Evolutionary conservation across 2,113 vertebrate species (phyloP).

Genomic region (Eulemur macaco): DNA sequence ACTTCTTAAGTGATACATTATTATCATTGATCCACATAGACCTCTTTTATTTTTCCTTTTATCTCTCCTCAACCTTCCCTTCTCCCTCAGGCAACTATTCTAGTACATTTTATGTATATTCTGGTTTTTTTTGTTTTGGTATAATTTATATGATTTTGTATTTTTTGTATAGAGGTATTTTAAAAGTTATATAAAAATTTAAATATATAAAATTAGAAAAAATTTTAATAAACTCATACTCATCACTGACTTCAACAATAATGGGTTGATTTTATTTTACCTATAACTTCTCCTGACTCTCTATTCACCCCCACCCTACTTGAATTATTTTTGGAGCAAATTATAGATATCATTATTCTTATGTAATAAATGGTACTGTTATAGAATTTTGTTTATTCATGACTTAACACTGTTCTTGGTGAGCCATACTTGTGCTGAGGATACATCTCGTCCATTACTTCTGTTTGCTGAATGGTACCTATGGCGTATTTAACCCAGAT

Average conservation of each 20-base stretch:
- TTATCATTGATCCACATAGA: neutral
- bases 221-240: neutral
- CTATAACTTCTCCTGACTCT: neutral
- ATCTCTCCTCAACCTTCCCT: neutral
- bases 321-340: neutral
- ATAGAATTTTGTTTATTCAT: neutral
- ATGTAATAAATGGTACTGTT: neutral
- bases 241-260: neutral
- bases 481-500: neutral
- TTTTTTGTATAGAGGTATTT: neutral
- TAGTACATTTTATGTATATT: neutral
- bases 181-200: neutral
- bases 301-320: neutral
- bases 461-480: too few species aligned
- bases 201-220: neutral
- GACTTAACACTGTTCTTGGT: neutral
- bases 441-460: neutral
- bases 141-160: neutral
- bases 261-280: neutral
- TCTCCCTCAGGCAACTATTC: neutral
- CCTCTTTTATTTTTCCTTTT: neutral
- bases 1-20: neutral
- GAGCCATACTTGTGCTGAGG: neutral
- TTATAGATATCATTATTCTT: neutral
- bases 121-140: neutral